Evolutionary conservation across 2,888 invertebrate genomes (phyloP).

Genomic region (Phengaris alcon): DNA sequence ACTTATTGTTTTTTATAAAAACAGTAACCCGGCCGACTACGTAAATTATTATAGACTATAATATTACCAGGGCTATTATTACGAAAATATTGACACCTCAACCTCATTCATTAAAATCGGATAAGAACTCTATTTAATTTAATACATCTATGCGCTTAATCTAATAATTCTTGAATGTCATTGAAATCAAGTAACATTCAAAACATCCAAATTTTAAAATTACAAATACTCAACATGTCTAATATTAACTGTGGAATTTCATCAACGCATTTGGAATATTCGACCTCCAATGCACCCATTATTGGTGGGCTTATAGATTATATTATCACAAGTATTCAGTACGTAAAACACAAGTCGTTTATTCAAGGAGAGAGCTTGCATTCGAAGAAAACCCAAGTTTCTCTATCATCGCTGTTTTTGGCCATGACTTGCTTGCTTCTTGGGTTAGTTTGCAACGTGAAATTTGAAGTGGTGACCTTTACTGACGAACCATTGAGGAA

Average conservation of each 20-base stretch:
- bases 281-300: constrained; percentile 57
- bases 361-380: constrained; percentile 54
- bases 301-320: constrained; percentile 66
- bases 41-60: too few species aligned
- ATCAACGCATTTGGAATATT: constrained; percentile 58
- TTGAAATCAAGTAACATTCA: background rate
- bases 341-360: constrained; percentile 52
- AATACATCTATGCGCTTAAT: too few species aligned
- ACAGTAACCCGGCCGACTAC: too few species aligned
- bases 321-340: constrained; percentile 56
- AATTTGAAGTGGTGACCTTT: constrained; percentile 65
- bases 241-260: constrained; percentile 42
- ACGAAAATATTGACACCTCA: too few species aligned
- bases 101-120: too few species aligned
- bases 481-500: constrained; percentile 55
- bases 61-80: too few species aligned
- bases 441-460: constrained; percentile 60
- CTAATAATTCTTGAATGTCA: background rate
- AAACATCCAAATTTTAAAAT: background rate
- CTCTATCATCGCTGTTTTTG: constrained; percentile 57
- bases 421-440: constrained; percentile 55
- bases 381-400: constrained; percentile 46
- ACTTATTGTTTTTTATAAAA: too few species aligned
- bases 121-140: too few species aligned
- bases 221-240: constrained; percentile 44